Evolutionary conservation across 2,797 vertebrate species (phyloP).

Genomic region (Anableps anableps): DNA sequence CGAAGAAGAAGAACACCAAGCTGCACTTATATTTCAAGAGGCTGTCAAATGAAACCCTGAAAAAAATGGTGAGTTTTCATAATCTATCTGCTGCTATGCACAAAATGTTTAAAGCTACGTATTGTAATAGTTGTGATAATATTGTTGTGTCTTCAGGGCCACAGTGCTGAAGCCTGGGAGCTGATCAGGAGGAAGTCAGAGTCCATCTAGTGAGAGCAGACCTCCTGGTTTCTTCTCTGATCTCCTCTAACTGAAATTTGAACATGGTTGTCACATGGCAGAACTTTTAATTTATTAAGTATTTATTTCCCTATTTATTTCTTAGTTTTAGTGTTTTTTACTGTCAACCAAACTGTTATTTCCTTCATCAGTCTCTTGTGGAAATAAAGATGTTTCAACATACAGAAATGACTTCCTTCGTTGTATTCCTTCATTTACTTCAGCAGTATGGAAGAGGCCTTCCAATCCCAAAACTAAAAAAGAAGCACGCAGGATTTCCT

Average conservation of each 20-base stretch:
- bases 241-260: accelerated
- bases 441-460: too few relatives aligned
- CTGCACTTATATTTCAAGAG: background rate
- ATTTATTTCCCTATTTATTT: too few relatives aligned
- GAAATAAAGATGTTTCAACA: too few relatives aligned
- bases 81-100: background rate
- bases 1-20: background rate
- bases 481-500: too few relatives aligned
- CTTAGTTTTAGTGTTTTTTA: too few relatives aligned
- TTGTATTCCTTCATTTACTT: too few relatives aligned
- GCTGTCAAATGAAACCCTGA: background rate
- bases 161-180: constrained; percentile 28
- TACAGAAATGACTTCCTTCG: too few relatives aligned
- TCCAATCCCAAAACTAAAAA: too few relatives aligned
- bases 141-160: background rate
- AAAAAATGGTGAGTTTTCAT: background rate
- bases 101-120: background rate
- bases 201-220: constrained; percentile 9
- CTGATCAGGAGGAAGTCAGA: constrained; percentile 12
- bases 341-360: too few relatives aligned
- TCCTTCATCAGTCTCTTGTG: too few relatives aligned
- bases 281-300: too few relatives aligned
- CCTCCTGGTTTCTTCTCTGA: constrained; percentile 6
- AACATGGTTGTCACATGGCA: background rate
- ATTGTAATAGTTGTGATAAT: accelerated